Conservation (phyloP, 2,113 vertebrate species). For the Ceyx cyanopectus region DNA sequence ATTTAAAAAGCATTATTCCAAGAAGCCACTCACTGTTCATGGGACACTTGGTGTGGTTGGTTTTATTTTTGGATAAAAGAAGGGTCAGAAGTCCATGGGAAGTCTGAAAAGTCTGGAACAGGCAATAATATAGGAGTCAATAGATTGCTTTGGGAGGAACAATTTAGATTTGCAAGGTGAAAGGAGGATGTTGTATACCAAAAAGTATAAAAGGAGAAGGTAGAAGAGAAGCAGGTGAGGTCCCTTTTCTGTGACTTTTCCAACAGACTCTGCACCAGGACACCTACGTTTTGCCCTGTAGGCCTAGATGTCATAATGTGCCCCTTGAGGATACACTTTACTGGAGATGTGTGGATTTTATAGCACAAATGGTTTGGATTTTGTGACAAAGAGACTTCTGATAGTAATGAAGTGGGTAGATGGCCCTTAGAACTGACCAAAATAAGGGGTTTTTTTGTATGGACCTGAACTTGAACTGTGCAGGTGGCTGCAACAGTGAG, state of each 20-base stretch:
- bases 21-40: not conserved
- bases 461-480: not conserved
- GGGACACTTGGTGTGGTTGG: not conserved
- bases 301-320: rapidly evolving
- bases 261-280: not conserved
- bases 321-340: not conserved
- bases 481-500: not conserved
- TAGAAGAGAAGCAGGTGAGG: not conserved
- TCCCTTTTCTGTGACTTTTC: not conserved
- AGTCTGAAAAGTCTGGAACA: not conserved
- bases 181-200: not conserved
- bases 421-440: not conserved
- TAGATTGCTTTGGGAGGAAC: not conserved
- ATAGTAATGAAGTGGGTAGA: not conserved
- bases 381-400: not conserved
- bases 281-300: rapidly evolving
- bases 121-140: not conserved
- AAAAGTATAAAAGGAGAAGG: not conserved
- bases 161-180: not conserved
- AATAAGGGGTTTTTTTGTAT: not conserved
- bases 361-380: not conserved
- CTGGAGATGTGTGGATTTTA: not conserved
- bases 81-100: not conserved
- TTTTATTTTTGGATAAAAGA: not conserved
- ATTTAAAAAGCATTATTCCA: not conserved